Percentiles rank a stretch among this genome's conserved stretches.
Evolutionary conservation across 1,140 invertebrate species (phyloP).

Genomic region (Cryptotermes secundus): DNA sequence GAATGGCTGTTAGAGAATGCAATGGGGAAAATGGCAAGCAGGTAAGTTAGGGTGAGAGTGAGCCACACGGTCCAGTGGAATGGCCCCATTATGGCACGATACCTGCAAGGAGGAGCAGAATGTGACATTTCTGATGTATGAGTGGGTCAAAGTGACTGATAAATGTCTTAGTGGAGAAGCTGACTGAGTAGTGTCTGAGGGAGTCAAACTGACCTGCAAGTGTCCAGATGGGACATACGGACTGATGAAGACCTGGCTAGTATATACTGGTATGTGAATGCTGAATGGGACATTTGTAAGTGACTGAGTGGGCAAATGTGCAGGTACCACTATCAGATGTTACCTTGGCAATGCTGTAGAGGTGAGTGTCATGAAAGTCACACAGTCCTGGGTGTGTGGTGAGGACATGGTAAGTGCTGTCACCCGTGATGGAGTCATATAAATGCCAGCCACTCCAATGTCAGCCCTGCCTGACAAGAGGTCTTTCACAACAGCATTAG

Average conservation of each 20-base stretch:
- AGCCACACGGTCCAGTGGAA: constrained; percentile 77
- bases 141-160: neutral
- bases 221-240: neutral
- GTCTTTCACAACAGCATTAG: constrained; percentile 17
- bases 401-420: constrained; percentile 57
- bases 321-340: neutral
- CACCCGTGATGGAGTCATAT: constrained; percentile 57
- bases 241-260: neutral
- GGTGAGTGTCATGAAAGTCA: constrained; percentile 68
- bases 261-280: too few species aligned
- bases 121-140: neutral
- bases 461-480: constrained; percentile 53
- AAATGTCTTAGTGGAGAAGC: too few species aligned
- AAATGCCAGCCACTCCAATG: constrained; percentile 66
- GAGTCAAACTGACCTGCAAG: neutral
- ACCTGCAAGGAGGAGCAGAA: constrained; percentile 52
- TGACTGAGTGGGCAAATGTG: too few species aligned
- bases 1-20: constrained; percentile 67
- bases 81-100: constrained; percentile 76
- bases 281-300: too few species aligned
- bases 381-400: constrained; percentile 68
- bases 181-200: too few species aligned
- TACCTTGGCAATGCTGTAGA: constrained; percentile 73
- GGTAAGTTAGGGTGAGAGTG: constrained; percentile 63
- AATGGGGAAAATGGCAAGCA: constrained; percentile 69